Evolutionary conservation across 2,113 vertebrate species (phyloP).

Genomic region (Dasyornis broadbenti): DNA sequence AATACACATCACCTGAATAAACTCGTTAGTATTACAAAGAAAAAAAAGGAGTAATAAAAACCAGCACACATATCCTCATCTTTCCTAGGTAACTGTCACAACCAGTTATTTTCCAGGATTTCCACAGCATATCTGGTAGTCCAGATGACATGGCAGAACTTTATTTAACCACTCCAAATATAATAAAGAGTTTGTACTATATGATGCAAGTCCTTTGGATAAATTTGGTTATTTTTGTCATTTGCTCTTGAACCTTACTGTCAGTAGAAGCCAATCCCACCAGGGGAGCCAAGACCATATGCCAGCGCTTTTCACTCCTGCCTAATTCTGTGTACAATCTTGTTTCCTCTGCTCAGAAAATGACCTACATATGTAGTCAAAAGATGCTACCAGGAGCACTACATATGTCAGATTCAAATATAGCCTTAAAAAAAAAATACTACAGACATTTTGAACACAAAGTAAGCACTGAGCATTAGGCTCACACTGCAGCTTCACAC

Average conservation of each 20-base stretch:
- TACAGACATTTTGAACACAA: not conserved
- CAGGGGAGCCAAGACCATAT: not conserved
- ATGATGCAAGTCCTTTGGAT: not conserved
- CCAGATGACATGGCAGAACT: not conserved
- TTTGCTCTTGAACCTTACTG: not conserved
- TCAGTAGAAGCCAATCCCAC: not conserved
- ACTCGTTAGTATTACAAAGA: not conserved
- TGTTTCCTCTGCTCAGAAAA: slow-evolving; percentile 2
- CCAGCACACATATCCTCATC: not conserved
- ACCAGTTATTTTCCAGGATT: not conserved
- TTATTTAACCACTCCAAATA: not conserved
- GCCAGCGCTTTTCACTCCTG: not conserved
- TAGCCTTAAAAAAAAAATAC: not conserved
- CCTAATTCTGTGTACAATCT: not conserved
- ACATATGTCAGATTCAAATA: not conserved
- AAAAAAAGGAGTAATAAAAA: not conserved
- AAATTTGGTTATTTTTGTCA: not conserved
- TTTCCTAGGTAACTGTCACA: not conserved
- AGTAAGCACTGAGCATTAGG: not conserved
- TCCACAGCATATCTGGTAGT: not conserved
- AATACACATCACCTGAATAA: not conserved
- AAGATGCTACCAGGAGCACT: not conserved
- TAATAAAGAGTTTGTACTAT: not conserved
- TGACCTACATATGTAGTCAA: slow-evolving; percentile 21
- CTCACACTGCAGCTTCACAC: not conserved